Percentiles rank a stretch among this genome's conserved stretches.
Evolutionary conservation across 92 coral and sea anemone species (phyloP).

Genomic region (Heliopora coerulea): DNA sequence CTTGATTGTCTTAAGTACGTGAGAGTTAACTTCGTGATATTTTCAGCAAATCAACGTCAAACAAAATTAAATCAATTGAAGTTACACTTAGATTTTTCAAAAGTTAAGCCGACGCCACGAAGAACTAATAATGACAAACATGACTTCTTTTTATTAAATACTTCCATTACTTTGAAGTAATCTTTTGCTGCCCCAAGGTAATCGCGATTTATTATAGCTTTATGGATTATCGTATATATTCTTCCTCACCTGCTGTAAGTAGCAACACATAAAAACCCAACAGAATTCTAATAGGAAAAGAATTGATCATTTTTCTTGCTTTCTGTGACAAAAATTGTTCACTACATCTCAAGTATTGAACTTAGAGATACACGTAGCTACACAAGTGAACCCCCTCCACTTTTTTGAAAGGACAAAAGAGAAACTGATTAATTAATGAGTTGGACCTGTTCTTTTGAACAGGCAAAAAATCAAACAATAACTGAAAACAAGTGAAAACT

Average conservation of each 20-base stretch:
- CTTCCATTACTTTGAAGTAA: too few species aligned
- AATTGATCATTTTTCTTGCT: constrained; percentile 8
- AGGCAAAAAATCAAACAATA: constrained; percentile 34
- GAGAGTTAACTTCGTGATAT: too few species aligned
- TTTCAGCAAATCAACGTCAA: too few species aligned
- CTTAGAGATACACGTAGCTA: not conserved
- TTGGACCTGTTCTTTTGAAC: constrained; percentile 36
- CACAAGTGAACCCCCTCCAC: constrained; percentile 11
- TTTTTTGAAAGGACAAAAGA: constrained; percentile 26
- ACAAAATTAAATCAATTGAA: too few species aligned
- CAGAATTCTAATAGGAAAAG: not conserved
- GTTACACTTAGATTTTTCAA: too few species aligned
- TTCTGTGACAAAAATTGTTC: not conserved
- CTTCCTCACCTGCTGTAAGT: constrained; percentile 24
- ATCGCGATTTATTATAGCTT: too few species aligned
- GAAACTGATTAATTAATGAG: constrained; percentile 19
- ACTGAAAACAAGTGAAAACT: not conserved
- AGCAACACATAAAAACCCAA: constrained; percentile 9
- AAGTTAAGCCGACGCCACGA: too few species aligned
- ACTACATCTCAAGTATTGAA: constrained; percentile 20
- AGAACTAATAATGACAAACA: too few species aligned
- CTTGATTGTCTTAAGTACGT: too few species aligned
- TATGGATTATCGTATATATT: not conserved
- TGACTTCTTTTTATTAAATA: too few species aligned
- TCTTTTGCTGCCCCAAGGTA: too few species aligned